A percentile compares a stretch with the other conserved stretches of the same genome.
These are phyloP conservation scores for Meloe dianella DNA, from an alignment of 2,888 invertebrate genomes.

Conservation along the genomic window DNA sequence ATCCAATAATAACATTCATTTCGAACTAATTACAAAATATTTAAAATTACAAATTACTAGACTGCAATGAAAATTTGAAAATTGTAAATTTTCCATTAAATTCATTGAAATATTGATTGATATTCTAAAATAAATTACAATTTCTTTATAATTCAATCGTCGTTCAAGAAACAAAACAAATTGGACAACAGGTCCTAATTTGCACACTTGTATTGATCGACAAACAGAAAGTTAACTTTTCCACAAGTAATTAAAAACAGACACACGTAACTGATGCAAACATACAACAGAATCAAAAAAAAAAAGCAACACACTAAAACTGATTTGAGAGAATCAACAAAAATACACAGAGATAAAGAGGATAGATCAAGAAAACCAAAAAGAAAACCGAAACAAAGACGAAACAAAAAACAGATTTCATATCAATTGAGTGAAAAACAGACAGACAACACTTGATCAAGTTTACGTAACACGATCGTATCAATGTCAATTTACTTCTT, in stretches of 20 bases:
- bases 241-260: background rate
- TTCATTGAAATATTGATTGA: too few relatives aligned
- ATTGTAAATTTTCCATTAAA: too few relatives aligned
- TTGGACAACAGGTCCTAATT: background rate
- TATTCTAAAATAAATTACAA: too few relatives aligned
- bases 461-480: background rate
- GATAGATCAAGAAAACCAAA: background rate
- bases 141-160: too few relatives aligned
- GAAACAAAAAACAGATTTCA: background rate
- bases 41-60: background rate
- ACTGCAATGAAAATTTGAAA: too few relatives aligned
- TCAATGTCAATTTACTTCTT: slow-evolving; percentile 2
- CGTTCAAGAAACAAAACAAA: too few relatives aligned
- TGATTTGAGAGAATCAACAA: background rate
- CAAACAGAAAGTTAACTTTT: background rate
- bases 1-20: background rate
- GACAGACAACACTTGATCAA: background rate
- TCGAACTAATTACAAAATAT: background rate
- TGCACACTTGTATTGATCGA: background rate
- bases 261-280: background rate
- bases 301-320: background rate
- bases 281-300: background rate
- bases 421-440: background rate
- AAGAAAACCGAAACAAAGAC: too few relatives aligned
- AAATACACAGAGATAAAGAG: background rate